Conservation (phyloP, 2,113 vertebrate species). For the Rhagologus leucostigma region DNA sequence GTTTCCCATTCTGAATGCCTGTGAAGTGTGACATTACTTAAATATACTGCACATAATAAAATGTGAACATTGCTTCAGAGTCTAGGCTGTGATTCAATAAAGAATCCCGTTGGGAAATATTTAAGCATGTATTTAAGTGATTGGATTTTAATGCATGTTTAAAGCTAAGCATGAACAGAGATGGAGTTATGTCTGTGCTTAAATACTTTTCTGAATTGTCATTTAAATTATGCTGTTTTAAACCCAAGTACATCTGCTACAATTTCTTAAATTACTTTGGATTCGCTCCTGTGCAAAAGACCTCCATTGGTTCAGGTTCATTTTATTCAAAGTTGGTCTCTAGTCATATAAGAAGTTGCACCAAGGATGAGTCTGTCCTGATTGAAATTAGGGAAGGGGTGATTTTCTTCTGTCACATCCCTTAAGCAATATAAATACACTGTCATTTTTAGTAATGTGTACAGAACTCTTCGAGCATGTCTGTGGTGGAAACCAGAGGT, state of each 20-base stretch:
- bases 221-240: background rate
- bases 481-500: background rate
- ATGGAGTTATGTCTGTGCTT: background rate
- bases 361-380: background rate
- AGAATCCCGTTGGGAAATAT: background rate
- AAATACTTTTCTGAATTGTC: slow-evolving; percentile 18
- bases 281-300: background rate
- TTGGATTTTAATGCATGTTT: slow-evolving; percentile 6
- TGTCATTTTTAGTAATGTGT: background rate
- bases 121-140: slow-evolving; percentile 6
- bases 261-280: background rate
- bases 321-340: background rate
- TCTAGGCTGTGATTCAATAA: background rate
- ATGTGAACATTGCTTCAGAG: background rate
- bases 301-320: background rate
- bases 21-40: background rate
- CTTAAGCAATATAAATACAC: background rate
- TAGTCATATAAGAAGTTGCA: background rate
- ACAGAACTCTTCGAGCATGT: background rate
- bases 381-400: background rate
- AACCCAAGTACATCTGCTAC: background rate
- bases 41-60: background rate
- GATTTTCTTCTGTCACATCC: background rate
- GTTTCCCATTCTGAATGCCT: background rate
- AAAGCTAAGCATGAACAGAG: background rate